Evolutionary conservation across 1,140 invertebrate genomes (phyloP), one percentile per base, ranked within the genome.

Genomic region (Lasaia peninsularis): DNA sequence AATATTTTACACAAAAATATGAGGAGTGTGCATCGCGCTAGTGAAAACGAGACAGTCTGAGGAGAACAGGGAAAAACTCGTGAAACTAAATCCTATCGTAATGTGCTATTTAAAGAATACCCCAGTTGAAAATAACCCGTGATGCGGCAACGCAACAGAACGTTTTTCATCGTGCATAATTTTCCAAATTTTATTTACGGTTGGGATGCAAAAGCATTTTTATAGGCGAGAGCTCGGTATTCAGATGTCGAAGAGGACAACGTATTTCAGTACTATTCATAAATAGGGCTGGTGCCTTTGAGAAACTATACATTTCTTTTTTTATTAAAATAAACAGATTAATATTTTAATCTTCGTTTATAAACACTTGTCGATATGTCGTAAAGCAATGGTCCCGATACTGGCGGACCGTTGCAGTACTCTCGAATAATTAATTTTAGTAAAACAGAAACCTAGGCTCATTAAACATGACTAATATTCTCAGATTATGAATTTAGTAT

Each of bases 41-140:
- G 70, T 67, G 67, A 69, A 71, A 73, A 70, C 72, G 77, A 69
- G 69, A 73, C 75, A 67, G 63, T 68, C 67, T 70, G 69, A 57
- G 69, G 79, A 76, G 69, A 80, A 84, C 73, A 75, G 81, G 82
- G 78, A 86, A 86, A 88, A 88, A 81, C 75, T 85, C 69, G 80
- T 88, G 86, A 88, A 88, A 88, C 86, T 76, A 81, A 86, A 86
- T 86, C 75, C 86, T 86, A 88, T 86, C 81, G 83, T 86, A 86
- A 86, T 86, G 77, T 69, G 79, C 86, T 88, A 88, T 88, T 88
- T 88, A 86, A 86, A 88, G 83, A 82, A 85, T 88, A 88, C 82
- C 83, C 76, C 78, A 78, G 81, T 82, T 84, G 80, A 86, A 88
- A 88, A 88, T 88, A 88, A 73, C 79, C 66, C 72, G 67, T 72